Evolutionary conservation across 2,113 vertebrate genomes (phyloP).

Genomic region (Cranoglanis bouderius): DNA sequence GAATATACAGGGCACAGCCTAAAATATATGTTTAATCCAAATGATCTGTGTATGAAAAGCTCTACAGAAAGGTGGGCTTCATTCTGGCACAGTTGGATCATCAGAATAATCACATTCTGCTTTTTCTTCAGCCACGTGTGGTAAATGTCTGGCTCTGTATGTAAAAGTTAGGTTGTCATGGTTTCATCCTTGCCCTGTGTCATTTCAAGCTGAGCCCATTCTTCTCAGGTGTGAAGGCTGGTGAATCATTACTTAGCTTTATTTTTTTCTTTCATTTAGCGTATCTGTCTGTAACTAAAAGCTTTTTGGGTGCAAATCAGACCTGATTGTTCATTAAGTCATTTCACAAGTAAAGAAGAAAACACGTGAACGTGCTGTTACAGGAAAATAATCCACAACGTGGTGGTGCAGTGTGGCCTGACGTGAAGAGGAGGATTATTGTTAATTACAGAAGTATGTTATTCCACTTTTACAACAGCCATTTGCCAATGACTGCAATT

Average conservation of each 20-base stretch:
- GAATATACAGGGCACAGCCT: constrained; percentile 59
- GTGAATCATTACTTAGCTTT: background rate
- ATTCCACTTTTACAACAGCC: background rate
- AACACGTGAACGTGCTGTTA: background rate
- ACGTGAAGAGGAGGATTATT: background rate
- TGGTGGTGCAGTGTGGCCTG: background rate
- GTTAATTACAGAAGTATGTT: background rate
- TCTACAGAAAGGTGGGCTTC: constrained; percentile 61
- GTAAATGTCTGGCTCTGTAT: constrained; percentile 61
- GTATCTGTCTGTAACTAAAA: background rate
- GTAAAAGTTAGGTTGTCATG: constrained; percentile 37
- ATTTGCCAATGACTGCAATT: background rate
- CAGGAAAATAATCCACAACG: background rate
- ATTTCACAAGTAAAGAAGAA: background rate
- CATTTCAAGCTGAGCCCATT: constrained; percentile 19
- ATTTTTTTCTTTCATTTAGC: constrained; percentile 1
- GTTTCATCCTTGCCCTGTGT: background rate
- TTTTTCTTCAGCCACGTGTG: constrained; percentile 62
- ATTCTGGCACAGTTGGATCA: constrained; percentile 68
- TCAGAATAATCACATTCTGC: constrained; percentile 66
- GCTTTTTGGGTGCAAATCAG: constrained; percentile 2
- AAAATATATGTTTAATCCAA: constrained; percentile 65
- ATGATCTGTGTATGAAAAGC: constrained; percentile 41
- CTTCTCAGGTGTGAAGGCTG: background rate
- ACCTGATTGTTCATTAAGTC: background rate